Percentiles rank a stretch among this genome's conserved stretches.
Evolutionary conservation across 2,797 vertebrate genomes (phyloP).

Genomic region (Lepidocolaptes lacrymiger): DNA sequence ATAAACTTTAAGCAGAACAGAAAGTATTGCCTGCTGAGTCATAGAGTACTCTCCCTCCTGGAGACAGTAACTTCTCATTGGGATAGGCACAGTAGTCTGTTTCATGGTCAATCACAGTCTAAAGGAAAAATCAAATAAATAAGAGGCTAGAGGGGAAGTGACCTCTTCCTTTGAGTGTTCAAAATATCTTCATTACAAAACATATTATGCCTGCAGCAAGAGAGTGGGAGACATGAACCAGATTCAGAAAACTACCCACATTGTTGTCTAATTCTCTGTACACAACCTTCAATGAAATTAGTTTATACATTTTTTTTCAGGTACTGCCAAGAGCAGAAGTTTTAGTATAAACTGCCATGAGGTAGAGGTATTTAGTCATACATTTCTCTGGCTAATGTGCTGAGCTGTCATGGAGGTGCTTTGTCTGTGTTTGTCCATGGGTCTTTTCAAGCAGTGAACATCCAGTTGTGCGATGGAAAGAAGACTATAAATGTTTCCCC

Average conservation of each 20-base stretch:
- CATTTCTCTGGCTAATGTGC: background rate
- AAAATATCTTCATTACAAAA: background rate
- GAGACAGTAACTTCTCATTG: background rate
- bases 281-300: background rate
- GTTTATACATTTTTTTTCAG: background rate
- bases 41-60: background rate
- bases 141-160: background rate
- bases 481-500: background rate
- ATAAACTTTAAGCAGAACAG: background rate
- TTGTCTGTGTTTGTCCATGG: background rate
- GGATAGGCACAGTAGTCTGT: background rate
- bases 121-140: background rate
- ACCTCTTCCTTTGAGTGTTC: background rate
- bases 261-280: background rate
- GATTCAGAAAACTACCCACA: background rate
- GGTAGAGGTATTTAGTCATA: background rate
- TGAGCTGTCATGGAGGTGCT: background rate
- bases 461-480: background rate
- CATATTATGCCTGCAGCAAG: background rate
- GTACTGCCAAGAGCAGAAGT: background rate
- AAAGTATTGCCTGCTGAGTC: background rate
- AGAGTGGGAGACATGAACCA: background rate
- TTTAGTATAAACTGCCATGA: background rate
- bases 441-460: background rate
- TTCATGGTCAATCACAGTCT: background rate